Evolutionary conservation across 2,888 invertebrate species (phyloP), one percentile per base, ranked within the genome.

Genomic region (Alcis repandata): DNA sequence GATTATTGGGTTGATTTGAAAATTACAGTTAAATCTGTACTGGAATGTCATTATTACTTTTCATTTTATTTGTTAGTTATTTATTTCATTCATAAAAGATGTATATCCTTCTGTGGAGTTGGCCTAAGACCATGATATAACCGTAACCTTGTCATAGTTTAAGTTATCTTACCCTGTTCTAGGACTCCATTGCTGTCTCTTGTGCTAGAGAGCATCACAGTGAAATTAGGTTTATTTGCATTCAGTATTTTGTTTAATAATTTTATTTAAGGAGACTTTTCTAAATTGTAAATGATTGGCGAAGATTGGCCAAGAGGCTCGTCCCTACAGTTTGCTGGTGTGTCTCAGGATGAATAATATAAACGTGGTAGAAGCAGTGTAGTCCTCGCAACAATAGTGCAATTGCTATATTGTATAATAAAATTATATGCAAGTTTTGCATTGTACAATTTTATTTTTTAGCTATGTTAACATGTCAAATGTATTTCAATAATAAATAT

Each of bases 311-410:
- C 72, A 78, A 75, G 90, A 91, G 91, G 90, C 90, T 90, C 85
- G 52, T 63, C 48, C 82, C 82, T 77, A 79, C 79, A 82, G 75
- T 82, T 79, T 83, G 80, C 76, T 84, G 60, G 58, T 59, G 59
- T 49, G 87, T 86, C 83, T 86, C 82, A 74, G 80, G 83, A 84
- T 85, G 78, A 79, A 85, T 79, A 83, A 82, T 85, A 85, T 80
- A 85, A 80, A 83, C 82, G 84, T 84, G 84, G 82, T 89, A 90
- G 89, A 84, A 85, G 88, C 90, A 89, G 89, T 89, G 87, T 92
- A 92, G 90, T 90, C 92, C 92, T 91, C 90, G 90, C 91, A 91
- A 90, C 88, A 90, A 91, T 91, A 92, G 92, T 92, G 92, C 92
- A 93, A 93, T 92, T 88, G 88, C 90, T 89, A 80, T 83, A 81